Base-by-base conservation (phyloP, 2,888 invertebrate species). In the Cantharis lateralis region DNA sequence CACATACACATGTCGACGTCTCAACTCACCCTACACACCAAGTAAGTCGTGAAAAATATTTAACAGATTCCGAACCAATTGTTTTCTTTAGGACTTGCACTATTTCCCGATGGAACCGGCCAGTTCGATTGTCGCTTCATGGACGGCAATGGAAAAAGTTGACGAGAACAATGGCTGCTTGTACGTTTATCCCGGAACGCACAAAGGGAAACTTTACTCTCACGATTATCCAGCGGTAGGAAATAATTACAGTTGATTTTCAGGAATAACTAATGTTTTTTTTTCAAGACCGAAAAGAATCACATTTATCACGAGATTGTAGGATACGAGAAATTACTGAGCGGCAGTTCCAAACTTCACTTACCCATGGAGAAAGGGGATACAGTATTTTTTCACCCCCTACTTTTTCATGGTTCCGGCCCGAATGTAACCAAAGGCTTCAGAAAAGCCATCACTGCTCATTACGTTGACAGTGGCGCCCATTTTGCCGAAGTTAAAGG, bases 101-200 rank as follows among this genome's bases (percentile, higher is more conserved):
- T 97, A 96, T 87, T 96, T 96, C 86, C 95, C 96, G 7, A 94
- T 96, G 87, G 91, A 96, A 18, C 96, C 96, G 0, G 93, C 93
- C 0, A 91, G 95, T 80, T 89, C 90, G 80, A 94, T 96, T 71
- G 92, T 95, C 0, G 96, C 94, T 18, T 89, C 94, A 0, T 97
- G 96, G 96, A 96, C 96, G 0, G 96, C 96, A 0, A 92, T 96
- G 88, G 95, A 96, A 87, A 90, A 89, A 76, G 93, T 95, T 3
- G 90, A 91, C 71, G 85, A 89, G 10, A 90, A 91, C 62, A 97
- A 97, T 86, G 96, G 96, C 0, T 96, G 96, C 82, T 91, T 97
- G 15, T 94, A 92, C 81, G 95, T 95, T 0, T 84, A 95, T 10
- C 96, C 96, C 0, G 94, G 95, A 0, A 91, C 94, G 0, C 96